Percentiles rank a stretch among this genome's conserved stretches.
These are phyloP conservation scores for Blastomussa wellsi DNA, from an alignment of 92 coral and sea anemone species.

Conservation along the genomic window DNA sequence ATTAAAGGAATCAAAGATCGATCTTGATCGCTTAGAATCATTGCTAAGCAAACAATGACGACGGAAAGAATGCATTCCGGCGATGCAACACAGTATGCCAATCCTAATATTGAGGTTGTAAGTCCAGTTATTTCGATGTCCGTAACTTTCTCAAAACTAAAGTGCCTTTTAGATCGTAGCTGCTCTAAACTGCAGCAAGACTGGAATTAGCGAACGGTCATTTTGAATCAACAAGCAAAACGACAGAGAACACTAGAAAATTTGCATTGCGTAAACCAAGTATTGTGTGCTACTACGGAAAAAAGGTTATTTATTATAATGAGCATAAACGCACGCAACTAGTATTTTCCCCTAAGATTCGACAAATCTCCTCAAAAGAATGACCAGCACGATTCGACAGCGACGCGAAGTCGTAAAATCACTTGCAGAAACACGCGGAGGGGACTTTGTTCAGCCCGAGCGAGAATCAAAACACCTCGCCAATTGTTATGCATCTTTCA, in stretches of 20 bases:
- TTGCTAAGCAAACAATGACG: conserved; percentile 64
- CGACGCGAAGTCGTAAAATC: not conserved
- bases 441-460: conserved; percentile 32
- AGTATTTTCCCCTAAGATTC: not conserved
- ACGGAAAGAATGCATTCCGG: conserved; percentile 60
- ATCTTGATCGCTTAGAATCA: conserved; percentile 22
- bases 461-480: conserved; percentile 39
- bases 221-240: not conserved
- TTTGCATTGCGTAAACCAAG: conserved; percentile 32
- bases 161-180: not conserved
- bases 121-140: not conserved
- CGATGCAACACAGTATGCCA: conserved; percentile 12
- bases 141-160: not conserved
- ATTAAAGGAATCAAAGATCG: not conserved
- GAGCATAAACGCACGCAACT: conserved; percentile 18
- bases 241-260: not conserved
- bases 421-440: conserved; percentile 7
- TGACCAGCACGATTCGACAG: no score
- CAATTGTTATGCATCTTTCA: not conserved
- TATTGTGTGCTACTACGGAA: not conserved
- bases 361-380: not conserved
- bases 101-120: conserved; percentile 14
- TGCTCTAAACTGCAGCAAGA: not conserved
- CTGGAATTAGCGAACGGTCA: not conserved
- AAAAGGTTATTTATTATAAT: conserved; percentile 4